A percentile compares a stretch with the other conserved stretches of the same genome.
Conservation (phyloP, 2,888 invertebrate species). For the Caenorhabditis doughertyi region DNA sequence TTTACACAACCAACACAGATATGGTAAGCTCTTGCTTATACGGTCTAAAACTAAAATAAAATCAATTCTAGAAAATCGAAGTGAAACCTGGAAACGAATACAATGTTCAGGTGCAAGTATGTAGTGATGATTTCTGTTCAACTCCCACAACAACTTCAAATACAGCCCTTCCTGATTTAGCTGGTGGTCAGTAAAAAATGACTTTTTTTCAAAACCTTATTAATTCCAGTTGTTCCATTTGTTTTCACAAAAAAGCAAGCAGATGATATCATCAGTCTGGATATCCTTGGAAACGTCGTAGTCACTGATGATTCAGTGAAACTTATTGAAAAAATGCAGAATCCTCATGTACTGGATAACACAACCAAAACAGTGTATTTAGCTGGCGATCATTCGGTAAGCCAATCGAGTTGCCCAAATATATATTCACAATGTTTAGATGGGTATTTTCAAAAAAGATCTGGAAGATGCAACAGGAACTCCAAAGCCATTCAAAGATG, state of each 20-base stretch:
- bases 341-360: slow-evolving; percentile 60
- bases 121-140: slow-evolving; percentile 66
- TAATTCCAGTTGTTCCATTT: too few species aligned
- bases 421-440: slow-evolving; percentile 37
- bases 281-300: slow-evolving; percentile 42
- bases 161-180: slow-evolving; percentile 53
- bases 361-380: slow-evolving; percentile 63
- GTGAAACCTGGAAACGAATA: slow-evolving; percentile 51
- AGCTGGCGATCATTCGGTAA: slow-evolving; percentile 61
- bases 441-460: slow-evolving; percentile 64
- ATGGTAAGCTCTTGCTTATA: too few species aligned
- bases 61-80: slow-evolving; percentile 68
- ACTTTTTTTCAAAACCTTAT: too few species aligned
- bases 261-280: slow-evolving; percentile 47
- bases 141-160: slow-evolving; percentile 45
- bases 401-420: neutral
- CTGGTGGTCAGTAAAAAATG: too few species aligned
- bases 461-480: slow-evolving; percentile 40
- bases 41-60: too few species aligned
- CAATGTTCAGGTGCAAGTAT: slow-evolving; percentile 60
- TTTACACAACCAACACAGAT: slow-evolving; percentile 41
- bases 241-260: slow-evolving; percentile 49
- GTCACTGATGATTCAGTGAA: slow-evolving; percentile 43
- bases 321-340: slow-evolving; percentile 40
- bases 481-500: slow-evolving; percentile 59